These are phyloP conservation scores for Cyprinodon variegatus DNA, from an alignment of 2,113 vertebrate genomes.

Conservation along the genomic window DNA sequence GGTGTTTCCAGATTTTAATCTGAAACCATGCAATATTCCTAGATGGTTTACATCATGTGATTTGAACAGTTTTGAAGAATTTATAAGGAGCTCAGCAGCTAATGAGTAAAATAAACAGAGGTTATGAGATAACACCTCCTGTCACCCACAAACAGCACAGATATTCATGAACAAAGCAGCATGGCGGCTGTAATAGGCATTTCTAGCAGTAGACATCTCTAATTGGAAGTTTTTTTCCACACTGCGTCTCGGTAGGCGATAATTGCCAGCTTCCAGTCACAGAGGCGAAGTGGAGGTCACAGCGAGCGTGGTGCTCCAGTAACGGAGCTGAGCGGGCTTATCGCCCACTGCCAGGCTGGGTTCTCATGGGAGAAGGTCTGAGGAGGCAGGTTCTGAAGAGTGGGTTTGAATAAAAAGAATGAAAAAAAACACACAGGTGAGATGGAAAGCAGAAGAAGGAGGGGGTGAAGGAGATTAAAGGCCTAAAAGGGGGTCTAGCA, in stretches of 20 bases:
- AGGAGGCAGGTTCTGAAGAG: not conserved
- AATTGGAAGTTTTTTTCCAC: slow-evolving; percentile 53
- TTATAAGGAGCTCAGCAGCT: slow-evolving; percentile 35
- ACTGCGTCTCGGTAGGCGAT: slow-evolving; percentile 41
- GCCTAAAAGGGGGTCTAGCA: not conserved
- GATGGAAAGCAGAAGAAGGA: slow-evolving; percentile 2
- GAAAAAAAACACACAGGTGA: slow-evolving; percentile 12
- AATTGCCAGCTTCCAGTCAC: slow-evolving; percentile 38
- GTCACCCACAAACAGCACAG: slow-evolving; percentile 21
- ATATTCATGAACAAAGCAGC: slow-evolving; percentile 44
- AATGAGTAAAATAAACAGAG: slow-evolving; percentile 47
- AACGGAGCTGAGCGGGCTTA: slow-evolving; percentile 11
- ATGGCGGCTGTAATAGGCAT: slow-evolving; percentile 33
- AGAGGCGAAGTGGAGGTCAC: slow-evolving; percentile 49
- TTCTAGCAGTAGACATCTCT: slow-evolving; percentile 35
- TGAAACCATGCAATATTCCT: not conserved
- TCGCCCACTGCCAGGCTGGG: slow-evolving; percentile 11
- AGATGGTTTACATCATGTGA: slow-evolving; percentile 18
- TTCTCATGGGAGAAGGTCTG: not conserved
- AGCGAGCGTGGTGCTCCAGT: slow-evolving; percentile 22
- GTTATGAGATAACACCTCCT: slow-evolving; percentile 34
- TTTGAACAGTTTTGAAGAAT: slow-evolving; percentile 36
- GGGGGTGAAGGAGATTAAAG: slow-evolving; percentile 8
- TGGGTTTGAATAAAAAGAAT: not conserved
- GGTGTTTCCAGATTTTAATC: slow-evolving; percentile 17